phyloP scores from a whole-genome alignment of 2,888 invertebrate species.

The Drosophila hawaiiensis region DNA sequence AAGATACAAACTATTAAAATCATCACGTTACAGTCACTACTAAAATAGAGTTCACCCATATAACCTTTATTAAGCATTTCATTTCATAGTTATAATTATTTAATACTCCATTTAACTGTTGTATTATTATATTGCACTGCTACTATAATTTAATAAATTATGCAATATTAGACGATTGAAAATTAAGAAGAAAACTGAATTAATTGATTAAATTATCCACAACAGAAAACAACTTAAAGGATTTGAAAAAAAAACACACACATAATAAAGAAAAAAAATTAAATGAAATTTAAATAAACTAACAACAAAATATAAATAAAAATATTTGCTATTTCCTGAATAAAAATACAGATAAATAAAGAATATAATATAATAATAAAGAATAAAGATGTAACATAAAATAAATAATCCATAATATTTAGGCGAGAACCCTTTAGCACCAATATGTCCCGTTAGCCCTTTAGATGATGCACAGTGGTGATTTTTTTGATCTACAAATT shows the following conservation, averaged over 20 bases:
- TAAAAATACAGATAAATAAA: neutral
- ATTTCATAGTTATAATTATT: neutral
- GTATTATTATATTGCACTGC: neutral
- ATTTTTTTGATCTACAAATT: neutral
- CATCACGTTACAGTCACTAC: neutral
- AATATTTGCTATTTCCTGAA: neutral
- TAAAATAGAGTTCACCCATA: neutral
- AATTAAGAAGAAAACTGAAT: neutral
- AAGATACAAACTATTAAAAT: neutral
- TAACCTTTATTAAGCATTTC: neutral
- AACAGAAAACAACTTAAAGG: neutral
- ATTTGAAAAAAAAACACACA: neutral
- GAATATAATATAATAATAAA: neutral
- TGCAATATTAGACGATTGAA: no score
- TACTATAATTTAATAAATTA: neutral
- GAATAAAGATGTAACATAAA: neutral
- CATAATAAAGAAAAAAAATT: neutral
- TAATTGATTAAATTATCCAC: neutral
- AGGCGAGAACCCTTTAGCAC: neutral
- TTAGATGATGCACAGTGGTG: neutral
- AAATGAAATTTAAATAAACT: neutral
- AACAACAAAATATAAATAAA: neutral
- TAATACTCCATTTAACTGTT: neutral
- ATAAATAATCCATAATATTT: neutral
- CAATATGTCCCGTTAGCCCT: neutral